Percentiles rank a stretch among this genome's conserved stretches.
These are phyloP conservation scores for Aphaenogaster ashmeadi DNA, from an alignment of 1,140 invertebrate species.

Conservation along the genomic window DNA sequence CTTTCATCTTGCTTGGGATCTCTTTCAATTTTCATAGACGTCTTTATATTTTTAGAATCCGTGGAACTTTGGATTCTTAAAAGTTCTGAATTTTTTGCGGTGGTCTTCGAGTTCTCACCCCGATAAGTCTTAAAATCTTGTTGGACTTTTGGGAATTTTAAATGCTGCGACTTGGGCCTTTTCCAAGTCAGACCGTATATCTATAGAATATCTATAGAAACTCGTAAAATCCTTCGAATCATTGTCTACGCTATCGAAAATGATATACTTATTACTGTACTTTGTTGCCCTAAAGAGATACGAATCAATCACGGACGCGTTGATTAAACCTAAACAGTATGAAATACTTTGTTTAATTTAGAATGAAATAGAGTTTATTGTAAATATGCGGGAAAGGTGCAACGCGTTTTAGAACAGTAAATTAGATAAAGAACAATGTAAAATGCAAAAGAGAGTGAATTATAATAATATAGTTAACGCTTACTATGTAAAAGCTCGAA, in stretches of 20 bases:
- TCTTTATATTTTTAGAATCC: slow-evolving; percentile 54
- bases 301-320: slow-evolving; percentile 43
- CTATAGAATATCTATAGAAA: too few relatives aligned
- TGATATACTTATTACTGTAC: slow-evolving; percentile 42
- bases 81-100: slow-evolving; percentile 39
- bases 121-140: slow-evolving; percentile 19
- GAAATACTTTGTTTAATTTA: slow-evolving; percentile 63
- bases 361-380: slow-evolving; percentile 64
- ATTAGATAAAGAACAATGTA: slow-evolving; percentile 61
- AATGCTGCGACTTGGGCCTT: slow-evolving; percentile 17
- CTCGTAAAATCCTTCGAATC: slow-evolving; percentile 37
- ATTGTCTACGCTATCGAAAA: slow-evolving; percentile 24
- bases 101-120: slow-evolving; percentile 9
- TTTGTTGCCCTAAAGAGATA: slow-evolving; percentile 41
- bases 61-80: slow-evolving; percentile 19
- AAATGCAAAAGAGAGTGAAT: slow-evolving; percentile 59
- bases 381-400: slow-evolving; percentile 63
- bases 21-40: slow-evolving; percentile 51
- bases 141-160: slow-evolving; percentile 41
- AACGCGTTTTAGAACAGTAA: slow-evolving; percentile 61
- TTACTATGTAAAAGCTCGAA: slow-evolving; percentile 42
- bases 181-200: slow-evolving; percentile 42
- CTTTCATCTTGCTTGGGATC: slow-evolving; percentile 46
- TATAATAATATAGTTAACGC: slow-evolving; percentile 54
- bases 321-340: slow-evolving; percentile 67